Percentiles rank a stretch among this genome's conserved stretches.
phyloP scores from a whole-genome alignment of 2,888 invertebrate species.

The Nineta flava region DNA sequence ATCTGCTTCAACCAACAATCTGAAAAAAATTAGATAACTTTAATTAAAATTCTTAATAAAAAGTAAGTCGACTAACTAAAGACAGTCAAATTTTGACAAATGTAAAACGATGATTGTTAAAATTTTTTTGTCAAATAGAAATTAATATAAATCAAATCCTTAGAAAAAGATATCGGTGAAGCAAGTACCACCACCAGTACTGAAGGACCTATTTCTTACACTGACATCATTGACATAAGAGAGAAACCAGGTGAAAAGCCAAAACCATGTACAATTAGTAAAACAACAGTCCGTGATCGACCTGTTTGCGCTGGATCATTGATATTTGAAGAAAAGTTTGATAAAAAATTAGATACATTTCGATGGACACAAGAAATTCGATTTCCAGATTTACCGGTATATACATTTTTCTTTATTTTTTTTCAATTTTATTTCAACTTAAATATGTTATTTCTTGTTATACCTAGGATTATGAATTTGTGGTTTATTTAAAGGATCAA shows the following conservation, averaged over 20 bases:
- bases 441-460: not conserved
- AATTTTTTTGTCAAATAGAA: no score
- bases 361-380: conserved; percentile 39
- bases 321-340: conserved; percentile 47
- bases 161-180: no score
- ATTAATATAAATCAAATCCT: no score
- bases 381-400: conserved; percentile 46
- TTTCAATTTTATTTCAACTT: not conserved
- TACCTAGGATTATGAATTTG: conserved; percentile 45
- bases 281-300: conserved; percentile 14
- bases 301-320: conserved; percentile 35
- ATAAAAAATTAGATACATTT: conserved; percentile 27
- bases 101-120: no score
- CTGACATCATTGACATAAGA: no score
- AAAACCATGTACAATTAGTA: conserved; percentile 1
- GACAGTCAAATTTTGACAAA: no score
- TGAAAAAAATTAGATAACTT: no score
- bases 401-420: conserved; percentile 14
- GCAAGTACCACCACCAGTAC: not conserved
- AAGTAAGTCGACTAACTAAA: no score
- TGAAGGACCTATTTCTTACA: no score
- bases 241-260: not conserved
- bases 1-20: no score
- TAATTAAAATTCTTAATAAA: no score
- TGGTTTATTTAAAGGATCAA: conserved; percentile 38